phyloP scores from a whole-genome alignment of 2,797 vertebrate genomes.

The Danio tinwini region DNA sequence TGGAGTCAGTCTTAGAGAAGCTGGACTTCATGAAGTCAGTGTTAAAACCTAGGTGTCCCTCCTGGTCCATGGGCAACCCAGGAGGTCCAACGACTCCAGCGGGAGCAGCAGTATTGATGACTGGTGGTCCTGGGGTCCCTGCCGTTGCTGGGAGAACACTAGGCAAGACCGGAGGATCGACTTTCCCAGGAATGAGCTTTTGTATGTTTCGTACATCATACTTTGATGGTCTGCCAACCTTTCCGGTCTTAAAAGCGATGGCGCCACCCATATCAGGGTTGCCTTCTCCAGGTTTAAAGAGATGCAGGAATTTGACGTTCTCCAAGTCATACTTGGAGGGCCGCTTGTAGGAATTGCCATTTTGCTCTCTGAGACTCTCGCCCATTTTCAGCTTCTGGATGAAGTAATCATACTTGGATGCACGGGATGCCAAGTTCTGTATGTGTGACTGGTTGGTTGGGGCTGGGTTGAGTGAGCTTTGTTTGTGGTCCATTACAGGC shows the following conservation, averaged over 20 bases:
- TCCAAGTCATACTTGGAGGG: conserved; percentile 98
- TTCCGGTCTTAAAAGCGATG: conserved; percentile 98
- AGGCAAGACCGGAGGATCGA: conserved; percentile 84
- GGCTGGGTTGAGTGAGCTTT: conserved; percentile 78
- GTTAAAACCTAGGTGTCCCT: conserved; percentile 88
- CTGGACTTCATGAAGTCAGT: conserved; percentile 95
- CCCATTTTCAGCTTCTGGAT: conserved; percentile 98
- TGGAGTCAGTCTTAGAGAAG: conserved; percentile 99
- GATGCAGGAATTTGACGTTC: conserved; percentile 97
- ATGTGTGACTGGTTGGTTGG: conserved; percentile 85
- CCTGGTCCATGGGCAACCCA: conserved; percentile 82
- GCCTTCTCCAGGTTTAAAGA: conserved; percentile 97
- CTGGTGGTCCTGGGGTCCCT: conserved; percentile 78
- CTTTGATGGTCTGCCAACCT: conserved; percentile 96
- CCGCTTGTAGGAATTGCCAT: conserved; percentile 93
- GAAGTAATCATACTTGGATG: conserved; percentile 98
- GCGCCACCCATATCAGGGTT: conserved; percentile 97
- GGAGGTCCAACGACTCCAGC: conserved; percentile 72
- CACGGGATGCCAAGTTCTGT: conserved; percentile 88
- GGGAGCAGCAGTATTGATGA: conserved; percentile 69
- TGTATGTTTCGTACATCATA: conserved; percentile 95
- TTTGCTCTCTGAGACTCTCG: conserved; percentile 91
- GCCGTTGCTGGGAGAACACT: conserved; percentile 81
- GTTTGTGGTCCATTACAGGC: conserved; percentile 86
- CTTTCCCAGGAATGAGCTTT: conserved; percentile 89